Percentiles rank a stretch among this genome's conserved stretches.
These are phyloP conservation scores for Cephonodes hylas DNA, from an alignment of 2,888 invertebrate genomes.

Conservation along the genomic window DNA sequence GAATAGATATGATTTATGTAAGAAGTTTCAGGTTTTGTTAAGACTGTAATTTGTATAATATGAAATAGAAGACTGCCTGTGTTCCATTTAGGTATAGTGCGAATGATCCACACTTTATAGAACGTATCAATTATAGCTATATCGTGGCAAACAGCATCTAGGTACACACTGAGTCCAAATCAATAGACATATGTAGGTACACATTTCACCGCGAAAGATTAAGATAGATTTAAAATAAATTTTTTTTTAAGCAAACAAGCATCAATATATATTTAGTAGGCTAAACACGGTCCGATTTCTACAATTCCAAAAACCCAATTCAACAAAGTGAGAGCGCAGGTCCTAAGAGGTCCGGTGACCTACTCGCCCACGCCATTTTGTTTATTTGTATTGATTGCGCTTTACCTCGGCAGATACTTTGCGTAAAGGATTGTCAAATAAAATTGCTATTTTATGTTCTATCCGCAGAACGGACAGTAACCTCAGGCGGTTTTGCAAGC, in stretches of 20 bases:
- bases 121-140: too few relatives aligned
- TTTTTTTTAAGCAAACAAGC: too few relatives aligned
- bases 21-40: neutral
- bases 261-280: neutral
- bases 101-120: too few relatives aligned
- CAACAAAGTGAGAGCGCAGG: constrained; percentile 26
- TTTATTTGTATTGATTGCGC: constrained; percentile 38
- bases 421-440: constrained; percentile 17
- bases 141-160: too few relatives aligned
- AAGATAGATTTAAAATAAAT: too few relatives aligned
- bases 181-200: too few relatives aligned
- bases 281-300: neutral
- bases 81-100: too few relatives aligned
- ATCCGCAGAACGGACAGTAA: neutral
- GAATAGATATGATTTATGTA: neutral
- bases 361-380: constrained; percentile 40
- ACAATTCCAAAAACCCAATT: neutral
- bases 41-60: neutral
- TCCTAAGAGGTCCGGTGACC: constrained; percentile 45
- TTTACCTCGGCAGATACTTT: constrained; percentile 16
- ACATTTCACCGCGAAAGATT: too few relatives aligned
- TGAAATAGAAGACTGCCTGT: too few relatives aligned
- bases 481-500: neutral
- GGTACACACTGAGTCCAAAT: too few relatives aligned
- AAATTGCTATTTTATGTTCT: neutral